Base-by-base conservation (phyloP, 2,113 vertebrate species). In the Brevimyrus niger region DNA sequence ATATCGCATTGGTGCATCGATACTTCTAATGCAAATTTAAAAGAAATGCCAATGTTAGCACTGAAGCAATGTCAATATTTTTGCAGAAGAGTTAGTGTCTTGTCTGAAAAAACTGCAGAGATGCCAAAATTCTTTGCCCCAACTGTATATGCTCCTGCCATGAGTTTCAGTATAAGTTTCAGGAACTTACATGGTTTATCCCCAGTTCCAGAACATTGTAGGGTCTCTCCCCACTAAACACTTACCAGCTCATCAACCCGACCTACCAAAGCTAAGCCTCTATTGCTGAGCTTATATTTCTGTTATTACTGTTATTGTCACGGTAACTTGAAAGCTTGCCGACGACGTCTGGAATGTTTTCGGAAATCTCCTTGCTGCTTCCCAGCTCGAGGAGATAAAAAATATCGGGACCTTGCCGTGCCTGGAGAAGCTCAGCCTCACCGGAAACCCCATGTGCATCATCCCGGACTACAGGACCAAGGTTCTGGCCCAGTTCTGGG, bases 391-490 rank as follows among this genome's bases (percentile, higher is more conserved):
- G 90, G 98, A 98, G 94, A 95, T 99, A 86, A 96, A 93, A 92
- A 96, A 96, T 88, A 96, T 99, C 1, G 96, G 97, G 84, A 94
- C 87, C 80, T 96, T 99, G 6, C 98, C 98, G 0, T 99, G 98
- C 93, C 93, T 99, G 88, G 98, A 99, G 93, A 97, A 96, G 3
- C 95, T 99, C 90, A 89, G 94, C 42, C 94, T 99, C 87, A 94
- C 94, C 87, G 95, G 93, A 92, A 99, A 99, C 90, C 98, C 98
- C 0, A 87, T 99, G 93, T 97, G 97, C 93, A 98, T 99, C 94
- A 97, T 98, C 92, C 98, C 98, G 0, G 98, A 99, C 93, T 99
- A 99, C 94, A 95, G 98, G 92, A 99, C 98, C 91, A 99, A 98
- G 94, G 97, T 99, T 44, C 95, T 99, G 21, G 97, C 98, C 38